A percentile compares a stretch with the other conserved stretches of the same genome.
Evolutionary conservation across 2,113 vertebrate species (phyloP).

Genomic region (Nycticryphes semicollaris): DNA sequence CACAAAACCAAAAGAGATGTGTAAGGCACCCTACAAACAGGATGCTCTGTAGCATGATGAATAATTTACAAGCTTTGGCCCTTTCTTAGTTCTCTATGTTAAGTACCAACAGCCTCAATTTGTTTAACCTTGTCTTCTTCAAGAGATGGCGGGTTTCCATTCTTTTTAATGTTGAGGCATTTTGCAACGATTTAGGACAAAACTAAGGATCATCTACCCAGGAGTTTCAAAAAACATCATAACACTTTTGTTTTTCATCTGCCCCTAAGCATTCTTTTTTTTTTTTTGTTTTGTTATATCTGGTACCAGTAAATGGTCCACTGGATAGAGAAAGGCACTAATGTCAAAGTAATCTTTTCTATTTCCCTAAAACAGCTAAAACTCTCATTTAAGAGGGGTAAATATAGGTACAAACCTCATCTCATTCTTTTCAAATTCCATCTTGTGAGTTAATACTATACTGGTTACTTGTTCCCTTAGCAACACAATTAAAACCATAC

Average conservation of each 20-base stretch:
- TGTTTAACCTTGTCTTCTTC: not conserved
- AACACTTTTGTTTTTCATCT: not conserved
- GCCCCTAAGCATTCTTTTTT: not conserved
- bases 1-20: not conserved
- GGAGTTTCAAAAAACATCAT: not conserved
- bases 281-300: not conserved
- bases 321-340: not conserved
- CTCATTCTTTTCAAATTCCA: not conserved
- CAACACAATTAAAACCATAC: not conserved
- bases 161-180: not conserved
- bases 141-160: not conserved
- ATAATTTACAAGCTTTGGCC: not conserved
- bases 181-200: not conserved
- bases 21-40: not conserved
- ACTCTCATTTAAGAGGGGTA: not conserved
- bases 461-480: not conserved
- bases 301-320: not conserved
- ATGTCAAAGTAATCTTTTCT: not conserved
- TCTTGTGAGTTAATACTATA: not conserved
- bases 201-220: not conserved
- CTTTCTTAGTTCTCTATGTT: not conserved
- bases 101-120: not conserved
- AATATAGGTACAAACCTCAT: not conserved
- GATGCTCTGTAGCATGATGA: not conserved
- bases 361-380: not conserved